These are phyloP conservation scores for Pectinophora gossypiella DNA, from an alignment of 1,140 invertebrate genomes.

Conservation along the genomic window DNA sequence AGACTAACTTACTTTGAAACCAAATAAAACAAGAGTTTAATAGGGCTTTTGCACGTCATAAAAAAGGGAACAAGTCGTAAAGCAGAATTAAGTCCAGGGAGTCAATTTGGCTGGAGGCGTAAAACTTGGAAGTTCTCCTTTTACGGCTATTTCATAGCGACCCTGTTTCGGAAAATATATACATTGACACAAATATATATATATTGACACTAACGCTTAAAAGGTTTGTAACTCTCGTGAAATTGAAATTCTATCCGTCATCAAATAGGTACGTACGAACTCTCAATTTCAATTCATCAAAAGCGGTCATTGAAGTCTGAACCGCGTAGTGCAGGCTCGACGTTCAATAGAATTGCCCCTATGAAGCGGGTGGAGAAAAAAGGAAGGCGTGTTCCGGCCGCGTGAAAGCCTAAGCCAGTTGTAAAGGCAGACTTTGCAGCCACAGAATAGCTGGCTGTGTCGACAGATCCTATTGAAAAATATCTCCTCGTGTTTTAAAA, in stretches of 20 bases:
- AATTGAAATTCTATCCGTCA: no score
- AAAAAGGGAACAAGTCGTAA: constrained; percentile 11
- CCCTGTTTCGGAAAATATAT: no score
- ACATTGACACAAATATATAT: no score
- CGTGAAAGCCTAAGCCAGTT: constrained; percentile 44
- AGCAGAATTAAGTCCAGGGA: constrained; percentile 8
- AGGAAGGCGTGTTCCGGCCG: constrained; percentile 29
- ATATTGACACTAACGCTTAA: no score
- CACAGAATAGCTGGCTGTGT: constrained; percentile 22
- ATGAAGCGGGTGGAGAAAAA: constrained; percentile 40
- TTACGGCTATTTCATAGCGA: no score
- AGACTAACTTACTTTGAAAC: neutral
- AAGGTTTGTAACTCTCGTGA: no score
- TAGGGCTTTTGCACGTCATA: constrained; percentile 11
- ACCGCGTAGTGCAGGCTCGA: constrained; percentile 31
- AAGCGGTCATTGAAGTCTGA: constrained; percentile 1
- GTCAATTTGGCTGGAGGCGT: constrained; percentile 2
- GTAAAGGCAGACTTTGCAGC: constrained; percentile 18
- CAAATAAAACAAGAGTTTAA: constrained; percentile 11
- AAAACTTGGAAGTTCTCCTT: constrained; percentile 4
- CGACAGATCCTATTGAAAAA: constrained; percentile 24
- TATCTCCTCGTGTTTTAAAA: constrained; percentile 10
- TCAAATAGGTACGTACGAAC: no score
- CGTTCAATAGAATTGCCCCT: constrained; percentile 45
- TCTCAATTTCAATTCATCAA: neutral